Percentiles rank a stretch among this genome's conserved stretches.
Conservation (phyloP, 2,888 invertebrate genomes). For the Polymixis flavicincta region DNA sequence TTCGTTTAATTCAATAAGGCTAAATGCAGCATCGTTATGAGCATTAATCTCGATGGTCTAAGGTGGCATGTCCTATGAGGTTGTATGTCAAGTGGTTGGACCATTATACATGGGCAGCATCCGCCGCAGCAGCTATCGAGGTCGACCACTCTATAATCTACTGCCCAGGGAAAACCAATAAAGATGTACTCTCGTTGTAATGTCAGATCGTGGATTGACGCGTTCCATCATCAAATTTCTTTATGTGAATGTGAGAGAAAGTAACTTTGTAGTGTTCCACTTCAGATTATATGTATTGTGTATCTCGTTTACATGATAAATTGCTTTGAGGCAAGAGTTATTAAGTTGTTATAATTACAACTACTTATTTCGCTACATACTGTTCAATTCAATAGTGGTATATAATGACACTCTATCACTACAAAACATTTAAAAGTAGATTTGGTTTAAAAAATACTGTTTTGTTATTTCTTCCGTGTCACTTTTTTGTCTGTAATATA, state of each 20-base stretch:
- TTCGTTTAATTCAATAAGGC: constrained; percentile 31
- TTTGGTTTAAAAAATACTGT: not conserved
- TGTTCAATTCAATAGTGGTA: not conserved
- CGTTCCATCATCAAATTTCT: constrained; percentile 58
- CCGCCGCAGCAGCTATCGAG: constrained; percentile 54
- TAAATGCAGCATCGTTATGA: constrained; percentile 20
- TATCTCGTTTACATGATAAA: constrained; percentile 33
- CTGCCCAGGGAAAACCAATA: constrained; percentile 37
- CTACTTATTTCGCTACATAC: constrained; percentile 26
- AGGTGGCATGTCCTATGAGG: constrained; percentile 31
- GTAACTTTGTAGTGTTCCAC: constrained; percentile 43
- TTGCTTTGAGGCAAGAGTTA: constrained; percentile 29
- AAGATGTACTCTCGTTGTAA: constrained; percentile 30
- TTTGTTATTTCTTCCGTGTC: not conserved
- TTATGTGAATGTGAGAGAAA: constrained; percentile 60
- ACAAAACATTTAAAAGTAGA: too few relatives aligned
- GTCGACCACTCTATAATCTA: constrained; percentile 40
- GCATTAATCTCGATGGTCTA: constrained; percentile 13
- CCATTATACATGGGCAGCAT: constrained; percentile 51
- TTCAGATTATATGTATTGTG: constrained; percentile 38
- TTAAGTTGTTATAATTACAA: constrained; percentile 29
- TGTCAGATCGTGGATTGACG: constrained; percentile 41
- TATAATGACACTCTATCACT: not conserved
- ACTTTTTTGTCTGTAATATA: not conserved
- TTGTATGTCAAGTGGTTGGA: constrained; percentile 42